These are phyloP conservation scores for Phataginus tricuspis DNA, from an alignment of 2,797 vertebrate species.

Conservation along the genomic window DNA sequence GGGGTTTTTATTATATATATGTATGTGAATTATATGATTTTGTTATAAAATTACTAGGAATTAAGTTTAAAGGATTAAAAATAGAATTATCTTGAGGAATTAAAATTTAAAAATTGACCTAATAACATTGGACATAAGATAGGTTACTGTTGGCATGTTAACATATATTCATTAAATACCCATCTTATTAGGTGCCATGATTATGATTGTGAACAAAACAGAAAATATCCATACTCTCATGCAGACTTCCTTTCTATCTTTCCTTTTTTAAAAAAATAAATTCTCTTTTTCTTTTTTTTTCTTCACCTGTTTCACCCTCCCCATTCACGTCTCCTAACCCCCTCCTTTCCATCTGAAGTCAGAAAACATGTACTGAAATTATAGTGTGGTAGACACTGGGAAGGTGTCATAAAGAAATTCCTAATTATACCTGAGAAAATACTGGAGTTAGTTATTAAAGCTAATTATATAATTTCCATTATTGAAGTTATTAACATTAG, in stretches of 20 bases:
- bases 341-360: not conserved
- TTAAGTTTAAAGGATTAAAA: slow-evolving; percentile 34
- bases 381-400: not conserved
- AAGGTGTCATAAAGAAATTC: not conserved
- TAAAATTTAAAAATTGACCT: not conserved
- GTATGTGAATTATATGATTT: no score
- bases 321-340: no score
- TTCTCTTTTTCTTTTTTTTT: no score
- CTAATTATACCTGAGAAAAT: not conserved
- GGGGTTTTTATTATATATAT: no score
- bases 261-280: no score
- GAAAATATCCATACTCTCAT: not conserved
- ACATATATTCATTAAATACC: not conserved
- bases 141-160: not conserved
- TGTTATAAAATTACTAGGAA: not conserved
- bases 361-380: slow-evolving; percentile 8
- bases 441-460: not conserved
- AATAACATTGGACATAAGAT: not conserved
- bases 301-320: no score
- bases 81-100: not conserved
- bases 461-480: not conserved
- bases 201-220: not conserved
- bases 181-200: not conserved
- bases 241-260: not conserved
- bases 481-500: not conserved